Conservation (phyloP, 2,888 invertebrate genomes). For the Fragum whitleyi region DNA sequence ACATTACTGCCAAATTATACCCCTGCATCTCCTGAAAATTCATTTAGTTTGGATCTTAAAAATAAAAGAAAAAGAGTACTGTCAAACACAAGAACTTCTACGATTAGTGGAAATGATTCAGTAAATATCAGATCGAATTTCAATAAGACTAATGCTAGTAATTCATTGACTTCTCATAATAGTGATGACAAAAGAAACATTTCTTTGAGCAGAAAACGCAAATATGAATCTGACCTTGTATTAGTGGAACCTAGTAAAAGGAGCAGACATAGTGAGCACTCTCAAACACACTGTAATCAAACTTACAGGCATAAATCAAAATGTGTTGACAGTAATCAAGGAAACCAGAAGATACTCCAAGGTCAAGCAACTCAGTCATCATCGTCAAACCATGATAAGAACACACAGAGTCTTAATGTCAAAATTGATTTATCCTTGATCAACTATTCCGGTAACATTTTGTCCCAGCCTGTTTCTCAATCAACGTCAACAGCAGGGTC, state of each 20-base stretch:
- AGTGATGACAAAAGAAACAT: background rate
- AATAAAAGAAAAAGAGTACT: background rate
- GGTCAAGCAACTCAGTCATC: constrained; percentile 17
- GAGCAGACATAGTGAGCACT: background rate
- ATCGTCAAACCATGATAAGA: constrained; percentile 22
- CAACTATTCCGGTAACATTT: constrained; percentile 56
- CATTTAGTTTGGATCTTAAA: background rate
- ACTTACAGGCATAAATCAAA: background rate
- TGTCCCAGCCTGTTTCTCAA: constrained; percentile 25
- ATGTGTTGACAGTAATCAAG: background rate
- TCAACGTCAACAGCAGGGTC: background rate
- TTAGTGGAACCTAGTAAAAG: background rate
- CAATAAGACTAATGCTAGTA: background rate
- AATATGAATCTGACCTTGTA: background rate
- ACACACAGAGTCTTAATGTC: constrained; percentile 58
- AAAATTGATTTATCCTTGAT: constrained; percentile 64
- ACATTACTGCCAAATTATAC: background rate
- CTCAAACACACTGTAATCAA: background rate
- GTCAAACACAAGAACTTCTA: background rate
- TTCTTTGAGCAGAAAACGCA: constrained; percentile 2
- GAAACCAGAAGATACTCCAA: background rate
- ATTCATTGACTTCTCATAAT: background rate
- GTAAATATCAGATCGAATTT: background rate
- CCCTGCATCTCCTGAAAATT: background rate
- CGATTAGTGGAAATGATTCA: background rate